A percentile compares a stretch with the other conserved stretches of the same genome.
Conservation (phyloP, 2,888 invertebrate species). For the Toxonevra muliebris region DNA sequence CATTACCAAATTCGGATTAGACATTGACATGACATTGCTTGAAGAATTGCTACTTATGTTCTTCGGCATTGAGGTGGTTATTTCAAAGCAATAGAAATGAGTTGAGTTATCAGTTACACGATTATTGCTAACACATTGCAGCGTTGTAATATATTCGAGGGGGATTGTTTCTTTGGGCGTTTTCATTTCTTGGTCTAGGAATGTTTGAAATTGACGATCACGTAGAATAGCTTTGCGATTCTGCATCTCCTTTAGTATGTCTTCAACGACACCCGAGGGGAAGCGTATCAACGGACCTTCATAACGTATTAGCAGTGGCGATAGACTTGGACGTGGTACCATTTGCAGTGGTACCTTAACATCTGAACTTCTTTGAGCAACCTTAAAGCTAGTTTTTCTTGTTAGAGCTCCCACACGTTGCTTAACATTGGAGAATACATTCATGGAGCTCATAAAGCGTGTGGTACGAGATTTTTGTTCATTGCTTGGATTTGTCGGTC, state of each 20-base stretch:
- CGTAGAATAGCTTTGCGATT: conserved; percentile 77
- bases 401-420: conserved; percentile 61
- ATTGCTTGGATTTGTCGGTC: conserved; percentile 26
- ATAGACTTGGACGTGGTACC: conserved; percentile 62
- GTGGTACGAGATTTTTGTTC: conserved; percentile 48
- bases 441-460: conserved; percentile 55
- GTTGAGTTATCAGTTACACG: conserved; percentile 65
- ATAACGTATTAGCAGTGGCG: conserved; percentile 60
- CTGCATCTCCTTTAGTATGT: conserved; percentile 79
- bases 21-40: conserved; percentile 44
- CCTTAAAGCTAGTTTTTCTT: conserved; percentile 59
- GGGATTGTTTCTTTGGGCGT: conserved; percentile 76
- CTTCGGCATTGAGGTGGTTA: conserved; percentile 61
- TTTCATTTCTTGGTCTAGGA: conserved; percentile 76
- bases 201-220: conserved; percentile 78
- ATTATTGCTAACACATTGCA: conserved; percentile 64
- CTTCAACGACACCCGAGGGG: conserved; percentile 72
- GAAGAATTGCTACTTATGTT: conserved; percentile 41
- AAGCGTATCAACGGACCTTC: conserved; percentile 63
- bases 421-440: conserved; percentile 59
- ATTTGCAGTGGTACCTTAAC: conserved; percentile 60
- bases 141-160: conserved; percentile 68
- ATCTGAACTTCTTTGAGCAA: conserved; percentile 46
- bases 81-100: conserved; percentile 64
- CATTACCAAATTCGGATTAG: conserved; percentile 62